Conservation (phyloP, 1,140 invertebrate species). For the Cydia strobilella region DNA sequence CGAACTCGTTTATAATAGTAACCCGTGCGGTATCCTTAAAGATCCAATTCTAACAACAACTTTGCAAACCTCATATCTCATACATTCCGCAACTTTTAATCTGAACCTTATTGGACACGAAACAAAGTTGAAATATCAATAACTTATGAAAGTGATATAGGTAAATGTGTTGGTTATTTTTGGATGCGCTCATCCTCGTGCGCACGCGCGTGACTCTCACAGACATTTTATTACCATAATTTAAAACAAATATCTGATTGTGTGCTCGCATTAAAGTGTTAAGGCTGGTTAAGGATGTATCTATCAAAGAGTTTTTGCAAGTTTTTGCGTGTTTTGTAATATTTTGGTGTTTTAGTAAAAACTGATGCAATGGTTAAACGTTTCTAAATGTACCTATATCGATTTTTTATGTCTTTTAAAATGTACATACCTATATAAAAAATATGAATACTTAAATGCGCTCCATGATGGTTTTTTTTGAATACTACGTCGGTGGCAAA, state of each 20-base stretch:
- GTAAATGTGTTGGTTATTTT: not conserved
- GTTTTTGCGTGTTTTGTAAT: not conserved
- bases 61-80: not conserved
- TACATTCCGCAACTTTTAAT: not conserved
- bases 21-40: slow-evolving; percentile 29
- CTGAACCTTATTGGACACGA: not conserved
- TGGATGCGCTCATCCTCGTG: slow-evolving; percentile 53
- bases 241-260: slow-evolving; percentile 82
- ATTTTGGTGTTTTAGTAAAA: not conserved
- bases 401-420: no score
- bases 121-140: not conserved
- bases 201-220: slow-evolving; percentile 77
- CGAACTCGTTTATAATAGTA: slow-evolving; percentile 28
- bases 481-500: no score
- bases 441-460: no score
- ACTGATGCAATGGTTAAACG: not conserved
- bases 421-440: no score
- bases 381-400: not conserved
- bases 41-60: slow-evolving; percentile 1
- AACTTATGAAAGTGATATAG: not conserved
- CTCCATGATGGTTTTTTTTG: no score
- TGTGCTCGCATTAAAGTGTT: slow-evolving; percentile 80
- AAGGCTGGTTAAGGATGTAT: slow-evolving; percentile 67
- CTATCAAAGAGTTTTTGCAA: slow-evolving; percentile 41
- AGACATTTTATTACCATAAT: slow-evolving; percentile 82